Evolutionary conservation across 2,797 vertebrate genomes (phyloP).

Genomic region (Cryptoprocta ferox): DNA sequence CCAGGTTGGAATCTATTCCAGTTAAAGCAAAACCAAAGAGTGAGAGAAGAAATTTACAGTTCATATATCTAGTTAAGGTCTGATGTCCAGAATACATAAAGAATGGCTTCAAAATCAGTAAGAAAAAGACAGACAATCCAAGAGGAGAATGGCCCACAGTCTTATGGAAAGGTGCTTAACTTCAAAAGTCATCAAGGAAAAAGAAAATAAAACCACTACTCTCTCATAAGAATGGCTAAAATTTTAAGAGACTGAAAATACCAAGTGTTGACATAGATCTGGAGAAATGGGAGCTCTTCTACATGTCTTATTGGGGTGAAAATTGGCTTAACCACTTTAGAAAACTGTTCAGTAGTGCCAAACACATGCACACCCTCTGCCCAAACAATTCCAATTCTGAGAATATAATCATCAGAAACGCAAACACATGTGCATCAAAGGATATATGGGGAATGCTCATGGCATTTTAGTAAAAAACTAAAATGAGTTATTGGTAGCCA

Average conservation of each 20-base stretch:
- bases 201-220: not conserved
- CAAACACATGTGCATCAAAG: not conserved
- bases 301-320: not conserved
- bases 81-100: not conserved
- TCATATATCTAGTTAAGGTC: not conserved
- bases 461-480: not conserved
- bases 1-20: not conserved
- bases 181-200: not conserved
- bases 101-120: not conserved
- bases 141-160: not conserved
- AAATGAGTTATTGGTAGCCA: conserved; percentile 70
- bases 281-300: not conserved
- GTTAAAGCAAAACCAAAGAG: not conserved
- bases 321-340: not conserved
- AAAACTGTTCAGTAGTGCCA: not conserved
- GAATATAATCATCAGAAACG: not conserved
- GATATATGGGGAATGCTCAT: not conserved
- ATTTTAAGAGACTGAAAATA: not conserved
- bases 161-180: not conserved
- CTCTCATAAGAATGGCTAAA: not conserved
- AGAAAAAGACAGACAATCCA: not conserved
- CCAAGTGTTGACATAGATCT: not conserved
- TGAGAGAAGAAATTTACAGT: not conserved
- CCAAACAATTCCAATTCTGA: not conserved
- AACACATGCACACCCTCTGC: not conserved